Conservation (phyloP, 2,888 invertebrate species). For the Lepas anatifera region DNA sequence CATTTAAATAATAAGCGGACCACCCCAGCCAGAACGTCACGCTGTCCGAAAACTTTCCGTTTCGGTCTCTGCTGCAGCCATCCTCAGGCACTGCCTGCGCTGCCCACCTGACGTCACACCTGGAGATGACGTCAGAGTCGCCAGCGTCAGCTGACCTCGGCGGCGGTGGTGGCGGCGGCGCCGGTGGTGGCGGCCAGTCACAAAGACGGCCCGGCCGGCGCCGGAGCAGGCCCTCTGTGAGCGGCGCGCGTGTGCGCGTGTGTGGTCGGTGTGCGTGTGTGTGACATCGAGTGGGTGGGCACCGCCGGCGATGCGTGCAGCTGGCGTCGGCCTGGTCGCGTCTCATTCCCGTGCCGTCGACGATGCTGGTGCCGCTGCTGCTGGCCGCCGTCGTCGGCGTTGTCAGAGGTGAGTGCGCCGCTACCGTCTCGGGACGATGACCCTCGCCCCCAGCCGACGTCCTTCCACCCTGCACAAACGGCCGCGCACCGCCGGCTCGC, state of each 20-base stretch:
- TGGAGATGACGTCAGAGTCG: neutral
- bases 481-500: no score
- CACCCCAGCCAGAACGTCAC: no score
- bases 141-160: neutral
- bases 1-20: no score
- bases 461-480: no score
- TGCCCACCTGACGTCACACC: neutral
- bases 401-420: neutral
- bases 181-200: neutral
- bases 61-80: neutral
- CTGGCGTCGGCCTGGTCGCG: neutral
- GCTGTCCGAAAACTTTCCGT: neutral
- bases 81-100: neutral
- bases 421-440: no score
- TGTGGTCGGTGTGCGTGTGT: neutral
- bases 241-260: neutral
- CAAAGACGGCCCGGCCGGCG: neutral
- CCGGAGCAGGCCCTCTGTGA: neutral
- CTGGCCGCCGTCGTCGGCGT: neutral
- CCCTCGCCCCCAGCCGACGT: no score
- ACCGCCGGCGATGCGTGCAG: neutral
- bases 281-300: neutral
- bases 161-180: constrained; percentile 1
- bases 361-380: neutral
- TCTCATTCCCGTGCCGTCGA: neutral